Evolutionary conservation across 2,797 vertebrate genomes (phyloP).

Genomic region (Acanthornis magna): DNA sequence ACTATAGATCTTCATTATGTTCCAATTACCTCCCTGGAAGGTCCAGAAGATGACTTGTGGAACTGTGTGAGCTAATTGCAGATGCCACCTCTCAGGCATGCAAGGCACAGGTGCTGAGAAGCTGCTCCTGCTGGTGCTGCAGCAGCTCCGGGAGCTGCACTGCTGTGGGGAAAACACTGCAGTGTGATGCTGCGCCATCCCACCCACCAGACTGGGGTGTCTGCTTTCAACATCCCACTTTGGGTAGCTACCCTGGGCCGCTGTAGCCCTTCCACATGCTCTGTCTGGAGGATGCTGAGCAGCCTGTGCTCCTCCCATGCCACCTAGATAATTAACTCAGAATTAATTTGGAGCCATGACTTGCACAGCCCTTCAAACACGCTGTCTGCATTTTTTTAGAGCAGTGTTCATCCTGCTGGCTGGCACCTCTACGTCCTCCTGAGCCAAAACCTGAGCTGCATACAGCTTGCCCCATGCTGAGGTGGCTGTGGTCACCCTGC

Average conservation of each 20-base stretch:
- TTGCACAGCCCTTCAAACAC: background rate
- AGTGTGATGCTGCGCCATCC: accelerated
- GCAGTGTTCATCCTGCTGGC: background rate
- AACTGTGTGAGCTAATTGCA: slow-evolving; percentile 46
- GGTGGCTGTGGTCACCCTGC: background rate
- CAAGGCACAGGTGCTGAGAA: accelerated
- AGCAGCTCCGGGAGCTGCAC: background rate
- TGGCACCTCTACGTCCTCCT: background rate
- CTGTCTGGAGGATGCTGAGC: background rate
- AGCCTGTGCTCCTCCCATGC: background rate
- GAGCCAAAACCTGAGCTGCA: background rate
- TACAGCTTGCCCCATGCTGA: accelerated
- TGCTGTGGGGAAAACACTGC: background rate
- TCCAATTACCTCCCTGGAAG: slow-evolving; percentile 71
- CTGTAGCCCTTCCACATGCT: background rate
- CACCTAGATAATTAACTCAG: background rate
- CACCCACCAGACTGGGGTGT: background rate
- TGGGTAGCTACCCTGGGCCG: background rate
- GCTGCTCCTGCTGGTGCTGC: accelerated
- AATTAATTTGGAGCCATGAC: background rate
- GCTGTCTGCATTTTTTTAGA: background rate
- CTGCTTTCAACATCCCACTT: background rate
- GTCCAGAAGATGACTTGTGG: slow-evolving; percentile 54
- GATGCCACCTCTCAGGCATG: slow-evolving; percentile 4
- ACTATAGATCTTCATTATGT: slow-evolving; percentile 76